Evolutionary conservation across 1,140 invertebrate species (phyloP), one percentile per base, ranked within the genome.

Genomic region (Harpegnathos saltator): DNA sequence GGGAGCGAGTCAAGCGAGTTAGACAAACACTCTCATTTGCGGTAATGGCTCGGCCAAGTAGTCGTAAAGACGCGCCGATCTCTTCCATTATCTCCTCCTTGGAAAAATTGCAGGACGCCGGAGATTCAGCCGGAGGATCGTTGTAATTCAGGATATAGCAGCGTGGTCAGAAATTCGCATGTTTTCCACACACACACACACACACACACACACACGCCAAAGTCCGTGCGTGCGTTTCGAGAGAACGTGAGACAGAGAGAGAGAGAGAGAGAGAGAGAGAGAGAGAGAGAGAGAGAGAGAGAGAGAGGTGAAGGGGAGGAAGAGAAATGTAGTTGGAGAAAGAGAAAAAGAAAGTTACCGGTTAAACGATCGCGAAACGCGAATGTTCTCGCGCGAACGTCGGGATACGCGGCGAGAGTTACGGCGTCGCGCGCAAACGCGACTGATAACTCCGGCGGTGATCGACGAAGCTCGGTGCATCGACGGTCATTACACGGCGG

Each of bases 401-500:
- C 50, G 22, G 33, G 38, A 56, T 24, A 33, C 29, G 29, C 29
- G 1, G 29, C 12, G 38, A 58, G 66, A 68, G 19, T 78, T 68
- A 78, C 52, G 24, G 48, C 24, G 22, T 69, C 65, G 17, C 65
- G 75, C 22, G 9, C 33, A 52, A 33, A 56, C 22, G 19, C 65
- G 75, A 80, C 75, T 26, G 52, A 78, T 78, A 52, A 7, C 22
- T 15, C n/a, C 58, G 52, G 52, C 33, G 5, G 22, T 80, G 75
- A 80, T 71, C 65, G 65, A 80, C 75, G 75, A 80, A 69, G 52
- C 52, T 44, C 65, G 26, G 38, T 69, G 69, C 63, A 26, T 56
- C 1, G 52, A 78, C 65, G 58, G 65, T 71, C 75, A 71, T 80
- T 80, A 80, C 65, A 80, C 75, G 75, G 22, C 52, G 33, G 48